Evolutionary conservation across 1,140 invertebrate genomes (phyloP).

Genomic region (Ylistrum balloti): DNA sequence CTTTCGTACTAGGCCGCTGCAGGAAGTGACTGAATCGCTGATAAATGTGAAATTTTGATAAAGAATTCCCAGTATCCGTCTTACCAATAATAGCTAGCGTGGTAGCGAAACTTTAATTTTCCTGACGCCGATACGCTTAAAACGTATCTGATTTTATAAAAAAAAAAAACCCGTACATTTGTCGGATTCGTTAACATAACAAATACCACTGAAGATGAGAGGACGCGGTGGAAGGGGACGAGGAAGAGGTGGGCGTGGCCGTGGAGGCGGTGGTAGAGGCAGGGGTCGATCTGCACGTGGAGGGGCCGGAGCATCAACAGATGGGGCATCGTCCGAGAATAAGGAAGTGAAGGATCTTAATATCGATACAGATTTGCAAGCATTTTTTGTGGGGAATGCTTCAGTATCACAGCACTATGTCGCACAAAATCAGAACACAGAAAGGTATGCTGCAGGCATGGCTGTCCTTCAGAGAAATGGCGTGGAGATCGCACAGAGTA

Average conservation of each 20-base stretch:
- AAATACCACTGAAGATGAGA: not conserved
- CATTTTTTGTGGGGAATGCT: conserved; percentile 73
- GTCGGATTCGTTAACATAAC: not conserved
- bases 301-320: not conserved
- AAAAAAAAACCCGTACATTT: too few relatives aligned
- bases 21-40: not conserved
- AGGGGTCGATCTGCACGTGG: not conserved
- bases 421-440: conserved; percentile 75
- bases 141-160: too few relatives aligned
- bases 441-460: conserved; percentile 77
- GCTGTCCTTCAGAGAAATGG: conserved; percentile 74
- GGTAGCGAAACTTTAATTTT: too few relatives aligned
- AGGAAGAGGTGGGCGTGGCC: conserved; percentile 59
- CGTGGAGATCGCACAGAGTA: conserved; percentile 79
- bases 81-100: too few relatives aligned
- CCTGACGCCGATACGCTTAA: too few relatives aligned
- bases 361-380: conserved; percentile 70
- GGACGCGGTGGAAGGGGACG: conserved; percentile 63
- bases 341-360: conserved; percentile 57
- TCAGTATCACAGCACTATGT: conserved; percentile 75
- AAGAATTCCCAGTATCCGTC: too few relatives aligned
- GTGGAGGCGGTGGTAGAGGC: conserved; percentile 43
- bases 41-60: not conserved
- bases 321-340: conserved; percentile 23
- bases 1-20: not conserved